phyloP scores from a whole-genome alignment of 2,888 invertebrate species.

The Boloria euphrosyne region DNA sequence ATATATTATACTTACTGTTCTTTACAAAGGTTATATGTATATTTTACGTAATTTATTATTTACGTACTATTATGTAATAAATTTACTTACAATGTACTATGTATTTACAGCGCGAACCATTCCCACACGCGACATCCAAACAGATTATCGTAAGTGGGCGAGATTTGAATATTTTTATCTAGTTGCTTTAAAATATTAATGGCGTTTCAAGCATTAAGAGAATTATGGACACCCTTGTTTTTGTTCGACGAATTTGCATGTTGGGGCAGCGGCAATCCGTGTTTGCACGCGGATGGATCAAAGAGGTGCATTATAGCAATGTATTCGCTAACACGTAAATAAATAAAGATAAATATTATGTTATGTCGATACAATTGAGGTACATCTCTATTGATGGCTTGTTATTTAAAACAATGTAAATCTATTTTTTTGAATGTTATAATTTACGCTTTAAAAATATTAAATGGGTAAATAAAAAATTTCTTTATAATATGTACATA shows the following conservation, averaged over 20 bases:
- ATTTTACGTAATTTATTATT: too few species aligned
- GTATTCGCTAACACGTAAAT: slow-evolving; percentile 78
- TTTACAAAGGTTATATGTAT: too few species aligned
- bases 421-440: not conserved
- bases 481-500: too few species aligned
- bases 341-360: slow-evolving; percentile 73
- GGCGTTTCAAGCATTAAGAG: slow-evolving; percentile 73
- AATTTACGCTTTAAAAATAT: too few species aligned
- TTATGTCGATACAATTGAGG: slow-evolving; percentile 11
- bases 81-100: too few species aligned
- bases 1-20: too few species aligned
- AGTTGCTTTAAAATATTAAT: slow-evolving; percentile 81
- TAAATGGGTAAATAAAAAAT: too few species aligned
- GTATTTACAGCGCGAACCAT: not conserved
- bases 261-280: slow-evolving; percentile 49
- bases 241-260: slow-evolving; percentile 73
- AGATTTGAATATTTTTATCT: slow-evolving; percentile 70
- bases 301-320: slow-evolving; percentile 67
- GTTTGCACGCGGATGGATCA: slow-evolving; percentile 66
- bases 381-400: slow-evolving; percentile 1
- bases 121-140: slow-evolving; percentile 33
- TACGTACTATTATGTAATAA: too few species aligned
- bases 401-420: not conserved
- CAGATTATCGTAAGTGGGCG: slow-evolving; percentile 50
- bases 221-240: slow-evolving; percentile 77